A percentile compares a stretch with the other conserved stretches of the same genome.
These are phyloP conservation scores for Gallinago paraguaiae DNA, from an alignment of 2,113 vertebrate genomes.

Conservation along the genomic window DNA sequence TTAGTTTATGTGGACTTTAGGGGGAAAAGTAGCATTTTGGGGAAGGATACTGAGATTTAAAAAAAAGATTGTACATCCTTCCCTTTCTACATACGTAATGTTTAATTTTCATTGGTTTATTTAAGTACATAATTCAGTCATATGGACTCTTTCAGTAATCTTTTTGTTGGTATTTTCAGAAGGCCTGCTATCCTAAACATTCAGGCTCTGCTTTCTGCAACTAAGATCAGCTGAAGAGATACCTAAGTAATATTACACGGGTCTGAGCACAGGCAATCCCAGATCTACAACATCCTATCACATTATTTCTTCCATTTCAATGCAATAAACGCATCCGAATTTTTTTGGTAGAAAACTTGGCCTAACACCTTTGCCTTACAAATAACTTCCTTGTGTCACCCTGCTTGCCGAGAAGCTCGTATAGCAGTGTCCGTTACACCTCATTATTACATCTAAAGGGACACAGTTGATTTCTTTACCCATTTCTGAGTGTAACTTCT, in stretches of 20 bases:
- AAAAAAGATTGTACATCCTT: background rate
- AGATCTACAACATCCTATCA: background rate
- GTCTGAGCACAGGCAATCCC: background rate
- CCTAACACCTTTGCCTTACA: background rate
- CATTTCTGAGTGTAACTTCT: background rate
- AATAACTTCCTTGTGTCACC: background rate
- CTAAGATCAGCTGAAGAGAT: background rate
- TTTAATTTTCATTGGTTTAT: background rate
- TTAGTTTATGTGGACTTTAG: background rate
- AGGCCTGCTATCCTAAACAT: background rate
- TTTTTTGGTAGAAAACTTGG: background rate
- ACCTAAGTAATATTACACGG: background rate
- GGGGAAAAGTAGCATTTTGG: background rate
- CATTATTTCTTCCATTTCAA: background rate
- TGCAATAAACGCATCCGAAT: background rate
- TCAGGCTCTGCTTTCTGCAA: background rate
- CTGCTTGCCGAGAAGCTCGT: background rate
- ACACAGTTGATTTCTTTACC: background rate
- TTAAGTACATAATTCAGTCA: background rate
- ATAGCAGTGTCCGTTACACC: background rate
- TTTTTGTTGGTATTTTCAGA: background rate
- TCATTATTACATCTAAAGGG: background rate
- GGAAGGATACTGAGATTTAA: background rate
- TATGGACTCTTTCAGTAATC: background rate
- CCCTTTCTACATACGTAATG: background rate